A percentile compares a stretch with the other conserved stretches of the same genome.
Evolutionary conservation across 1,140 invertebrate genomes (phyloP).

Genomic region (Dendrolimus kikuchii): DNA sequence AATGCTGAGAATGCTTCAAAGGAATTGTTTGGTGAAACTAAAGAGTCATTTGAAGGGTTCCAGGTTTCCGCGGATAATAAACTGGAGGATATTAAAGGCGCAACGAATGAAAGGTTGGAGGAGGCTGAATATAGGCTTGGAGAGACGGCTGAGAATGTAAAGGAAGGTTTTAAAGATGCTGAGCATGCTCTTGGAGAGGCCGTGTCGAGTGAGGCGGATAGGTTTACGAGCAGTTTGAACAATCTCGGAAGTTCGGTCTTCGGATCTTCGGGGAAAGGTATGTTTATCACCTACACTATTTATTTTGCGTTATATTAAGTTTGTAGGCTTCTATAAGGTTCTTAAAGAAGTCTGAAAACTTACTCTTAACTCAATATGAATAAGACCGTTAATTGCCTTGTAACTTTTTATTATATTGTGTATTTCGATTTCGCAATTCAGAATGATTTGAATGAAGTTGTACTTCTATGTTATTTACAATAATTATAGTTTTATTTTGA

Average conservation of each 20-base stretch:
- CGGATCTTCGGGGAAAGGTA: constrained; percentile 56
- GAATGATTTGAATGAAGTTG: too few relatives aligned
- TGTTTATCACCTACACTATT: not conserved
- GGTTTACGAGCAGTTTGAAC: constrained; percentile 54
- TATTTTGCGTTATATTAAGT: not conserved
- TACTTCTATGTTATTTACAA: too few relatives aligned
- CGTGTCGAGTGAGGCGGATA: constrained; percentile 39
- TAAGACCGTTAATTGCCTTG: too few relatives aligned
- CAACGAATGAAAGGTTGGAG: constrained; percentile 34
- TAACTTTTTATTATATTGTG: too few relatives aligned
- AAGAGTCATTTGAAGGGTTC: constrained; percentile 55
- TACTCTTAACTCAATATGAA: too few relatives aligned
- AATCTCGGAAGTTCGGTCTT: constrained; percentile 59
- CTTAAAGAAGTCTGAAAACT: too few relatives aligned
- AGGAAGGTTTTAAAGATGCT: constrained; percentile 24
- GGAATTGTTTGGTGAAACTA: constrained; percentile 44
- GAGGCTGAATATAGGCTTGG: constrained; percentile 33
- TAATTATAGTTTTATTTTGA: too few relatives aligned
- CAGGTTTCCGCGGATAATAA: constrained; percentile 58
- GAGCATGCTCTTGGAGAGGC: constrained; percentile 31
- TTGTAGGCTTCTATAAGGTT: not conserved
- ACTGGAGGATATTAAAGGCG: constrained; percentile 49
- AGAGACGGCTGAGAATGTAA: constrained; percentile 23
- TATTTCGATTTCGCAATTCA: too few relatives aligned
- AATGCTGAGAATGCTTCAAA: constrained; percentile 33